phyloP scores from a whole-genome alignment of 2,888 invertebrate species.

The Andrena haemorrhoa region DNA sequence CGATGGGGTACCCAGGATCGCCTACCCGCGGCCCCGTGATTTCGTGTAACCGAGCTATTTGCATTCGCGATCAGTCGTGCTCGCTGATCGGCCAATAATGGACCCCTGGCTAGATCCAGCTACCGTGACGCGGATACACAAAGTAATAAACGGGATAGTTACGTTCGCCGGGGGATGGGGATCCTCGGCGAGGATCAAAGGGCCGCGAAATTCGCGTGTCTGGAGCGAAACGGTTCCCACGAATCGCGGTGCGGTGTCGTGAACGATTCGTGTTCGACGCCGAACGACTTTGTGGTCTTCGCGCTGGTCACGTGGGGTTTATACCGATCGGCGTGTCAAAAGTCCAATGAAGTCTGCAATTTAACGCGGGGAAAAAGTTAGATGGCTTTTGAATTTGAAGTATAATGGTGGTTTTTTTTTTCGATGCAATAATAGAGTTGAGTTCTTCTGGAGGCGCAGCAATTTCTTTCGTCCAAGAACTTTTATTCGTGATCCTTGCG shows the following conservation, averaged over 20 bases:
- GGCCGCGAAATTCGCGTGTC: conserved; percentile 10
- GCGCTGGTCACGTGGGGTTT: too few species aligned
- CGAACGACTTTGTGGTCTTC: conserved; percentile 8
- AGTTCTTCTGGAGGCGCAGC: too few species aligned
- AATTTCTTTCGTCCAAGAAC: too few species aligned
- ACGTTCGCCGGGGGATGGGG: neutral
- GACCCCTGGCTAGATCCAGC: neutral
- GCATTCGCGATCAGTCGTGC: conserved; percentile 40
- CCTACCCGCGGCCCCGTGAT: neutral
- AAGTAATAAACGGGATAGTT: conserved; percentile 31
- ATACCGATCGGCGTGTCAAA: too few species aligned
- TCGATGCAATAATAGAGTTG: too few species aligned
- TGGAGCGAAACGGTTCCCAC: neutral
- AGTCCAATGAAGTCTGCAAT: too few species aligned
- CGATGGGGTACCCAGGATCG: conserved; percentile 17
- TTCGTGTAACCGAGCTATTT: conserved; percentile 36
- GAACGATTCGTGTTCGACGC: neutral
- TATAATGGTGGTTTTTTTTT: too few species aligned
- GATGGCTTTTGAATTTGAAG: too few species aligned
- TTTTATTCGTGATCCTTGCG: too few species aligned
- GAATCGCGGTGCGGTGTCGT: neutral
- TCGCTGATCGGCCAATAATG: conserved; percentile 12
- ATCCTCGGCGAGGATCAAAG: conserved; percentile 32
- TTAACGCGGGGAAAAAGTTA: too few species aligned
- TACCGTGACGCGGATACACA: conserved; percentile 13